Base-by-base conservation (phyloP, 1,140 invertebrate species). In the Archivesica marissinica region DNA sequence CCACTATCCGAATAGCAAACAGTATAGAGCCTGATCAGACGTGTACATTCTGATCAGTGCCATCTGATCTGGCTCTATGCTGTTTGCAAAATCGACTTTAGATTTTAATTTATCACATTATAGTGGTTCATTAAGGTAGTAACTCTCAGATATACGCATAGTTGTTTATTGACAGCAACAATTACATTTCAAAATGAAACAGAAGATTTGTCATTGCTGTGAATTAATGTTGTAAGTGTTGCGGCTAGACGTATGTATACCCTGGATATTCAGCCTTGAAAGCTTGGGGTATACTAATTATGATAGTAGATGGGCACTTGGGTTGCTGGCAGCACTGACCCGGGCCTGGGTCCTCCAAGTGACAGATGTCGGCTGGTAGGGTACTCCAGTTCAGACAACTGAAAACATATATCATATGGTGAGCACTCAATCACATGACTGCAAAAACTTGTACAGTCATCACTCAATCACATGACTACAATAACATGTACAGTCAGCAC, bases 261-360 rank as follows among this genome's bases (percentile, higher is more conserved):
- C 77, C 77, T 17, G 77, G 77, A 52, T 80, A 80, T 66, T 80
- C 59, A 23, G 28, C 77, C 41, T 80, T 80, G 77, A 66, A 80
- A 23, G 77, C 56, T 7, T 47, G 23, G n/a, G 77, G 77, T 25
- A 80, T 80, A 20, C 41, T 52, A 44, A 80, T 80, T 50, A 80
- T 28, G 25, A 68, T 44, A 38, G 39, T 47, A 38, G 15, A 20
- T 15, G 77, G 59, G 38, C 77, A 80, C 38, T n/a, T 80, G 0
- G 77, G 77, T 35, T 80, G 77, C 23, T 80, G 77, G 61, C 76
- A 61, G 15, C 52, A 61, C 23, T 28, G 61, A 0, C 0, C 20
- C 35, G 56, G 35, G 0, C 0, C 0, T 44, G 56, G 6, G n/a
- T 30, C 39, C 17, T 47, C 35, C 6, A 25, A 50, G 23, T 47